These are phyloP conservation scores for Danaus chrysippus DNA, from an alignment of 2,888 invertebrate species.

Conservation along the genomic window DNA sequence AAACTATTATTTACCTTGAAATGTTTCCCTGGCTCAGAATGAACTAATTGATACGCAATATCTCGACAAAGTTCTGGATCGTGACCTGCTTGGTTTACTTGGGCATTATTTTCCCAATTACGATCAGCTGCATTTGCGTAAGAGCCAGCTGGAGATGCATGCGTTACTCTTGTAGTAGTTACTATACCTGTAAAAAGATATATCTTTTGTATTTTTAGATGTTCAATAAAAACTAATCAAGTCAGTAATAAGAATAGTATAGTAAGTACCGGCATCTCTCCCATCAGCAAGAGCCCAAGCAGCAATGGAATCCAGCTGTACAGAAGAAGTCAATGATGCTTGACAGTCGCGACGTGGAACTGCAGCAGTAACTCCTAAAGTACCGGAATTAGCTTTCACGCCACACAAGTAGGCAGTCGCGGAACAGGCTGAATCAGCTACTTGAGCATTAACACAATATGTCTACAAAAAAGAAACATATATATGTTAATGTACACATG, in stretches of 20 bases:
- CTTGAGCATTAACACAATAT: constrained; percentile 80
- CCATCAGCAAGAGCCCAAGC: constrained; percentile 80
- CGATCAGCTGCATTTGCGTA: constrained; percentile 83
- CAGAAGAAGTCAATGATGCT: constrained; percentile 69
- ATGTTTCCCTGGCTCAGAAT: constrained; percentile 80
- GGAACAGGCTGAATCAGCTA: constrained; percentile 85
- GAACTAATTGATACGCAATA: constrained; percentile 84
- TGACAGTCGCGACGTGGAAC: constrained; percentile 80
- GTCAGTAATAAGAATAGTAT: neutral
- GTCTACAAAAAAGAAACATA: constrained; percentile 52
- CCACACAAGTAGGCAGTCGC: constrained; percentile 85
- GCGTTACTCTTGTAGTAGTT: constrained; percentile 87
- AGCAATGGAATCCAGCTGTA: constrained; percentile 81
- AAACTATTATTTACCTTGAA: constrained; percentile 77
- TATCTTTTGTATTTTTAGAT: no score
- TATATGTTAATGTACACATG: neutral
- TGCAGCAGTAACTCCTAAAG: constrained; percentile 83
- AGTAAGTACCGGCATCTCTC: constrained; percentile 50
- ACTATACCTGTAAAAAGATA: constrained; percentile 73
- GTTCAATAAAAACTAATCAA: no score
- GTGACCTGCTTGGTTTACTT: constrained; percentile 56
- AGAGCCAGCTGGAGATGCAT: constrained; percentile 85
- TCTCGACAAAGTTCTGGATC: constrained; percentile 79
- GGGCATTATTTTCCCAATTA: constrained; percentile 83
- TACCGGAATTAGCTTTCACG: constrained; percentile 81